These are phyloP conservation scores for Melinopterus prodromus DNA, from an alignment of 2,888 invertebrate species.

Conservation along the genomic window DNA sequence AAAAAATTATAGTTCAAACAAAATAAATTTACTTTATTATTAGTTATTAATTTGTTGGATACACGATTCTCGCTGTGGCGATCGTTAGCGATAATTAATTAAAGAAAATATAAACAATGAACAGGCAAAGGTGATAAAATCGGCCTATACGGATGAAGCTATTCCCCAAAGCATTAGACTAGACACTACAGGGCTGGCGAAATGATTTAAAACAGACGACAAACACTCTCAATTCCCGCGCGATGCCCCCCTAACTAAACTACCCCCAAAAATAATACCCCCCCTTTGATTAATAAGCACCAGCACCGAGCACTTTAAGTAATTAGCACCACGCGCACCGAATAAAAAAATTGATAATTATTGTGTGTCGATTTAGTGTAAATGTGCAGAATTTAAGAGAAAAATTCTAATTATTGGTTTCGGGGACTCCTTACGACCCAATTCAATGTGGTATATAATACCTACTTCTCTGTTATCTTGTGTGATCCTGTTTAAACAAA, in stretches of 20 bases:
- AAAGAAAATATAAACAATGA: neutral
- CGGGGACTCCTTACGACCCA: neutral
- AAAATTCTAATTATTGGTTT: neutral
- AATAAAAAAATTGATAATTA: neutral
- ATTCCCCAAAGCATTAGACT: neutral
- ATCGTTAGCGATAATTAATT: too few relatives aligned
- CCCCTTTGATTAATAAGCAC: neutral
- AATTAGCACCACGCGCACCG: neutral
- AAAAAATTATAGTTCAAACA: too few relatives aligned
- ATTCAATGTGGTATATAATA: neutral
- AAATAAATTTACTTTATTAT: too few relatives aligned
- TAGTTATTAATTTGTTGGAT: too few relatives aligned
- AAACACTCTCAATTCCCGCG: neutral
- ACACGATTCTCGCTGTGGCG: too few relatives aligned
- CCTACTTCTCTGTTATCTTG: neutral
- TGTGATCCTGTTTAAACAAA: neutral
- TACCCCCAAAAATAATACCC: neutral
- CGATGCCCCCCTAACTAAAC: neutral
- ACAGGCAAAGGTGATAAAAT: too few relatives aligned
- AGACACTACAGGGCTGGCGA: neutral
- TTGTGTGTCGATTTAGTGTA: neutral
- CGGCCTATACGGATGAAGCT: too few relatives aligned
- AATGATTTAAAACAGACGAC: neutral
- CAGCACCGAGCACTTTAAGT: neutral
- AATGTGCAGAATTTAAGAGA: neutral